Base-by-base conservation (phyloP, 2,888 invertebrate species). In the Epiperipatus broadwayi region DNA sequence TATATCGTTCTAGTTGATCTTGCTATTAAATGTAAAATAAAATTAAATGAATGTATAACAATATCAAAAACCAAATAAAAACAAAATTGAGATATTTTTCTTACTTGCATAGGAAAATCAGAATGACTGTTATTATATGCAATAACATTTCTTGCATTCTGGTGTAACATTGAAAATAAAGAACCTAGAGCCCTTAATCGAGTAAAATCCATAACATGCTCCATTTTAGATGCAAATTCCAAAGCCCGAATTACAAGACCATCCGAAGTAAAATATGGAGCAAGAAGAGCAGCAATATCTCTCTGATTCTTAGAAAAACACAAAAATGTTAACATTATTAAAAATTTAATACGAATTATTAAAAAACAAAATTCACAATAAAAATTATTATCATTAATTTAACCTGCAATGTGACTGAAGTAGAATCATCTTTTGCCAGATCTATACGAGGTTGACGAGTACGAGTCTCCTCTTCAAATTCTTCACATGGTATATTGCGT, bases 201-300 rank as follows among this genome's bases (percentile, higher is more conserved):
- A 0, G 95, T 97, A 58, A 95, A 95, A 65, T 95, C 95, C 97
- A 97, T 97, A 35, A 97, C 59, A 55, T 99, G 97, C 54, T 97
- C 95, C 25, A 67, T 52, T 20, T 73, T 72, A 57, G 75, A 75
- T 1, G 91, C 84, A 54, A 79, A 87, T 54, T 95, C 89, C 45
- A 95, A 62, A 52, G 85, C 81, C 48, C 80, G 75, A 28, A 84
- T 80, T 3, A 97, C 87, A 30, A 99, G 68, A 16, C 93, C 93
- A 58, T 91, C 91, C 2, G 83, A 76, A 12, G 78, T 73, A 59
- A 97, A 81, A 59, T 76, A 76, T 0, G 81, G 78, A 50, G 78
- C 76, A 35, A 95, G 64, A 43, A 87, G 72, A 44, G 73, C 66
- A 0, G 81, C 83, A 43, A 87, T 81, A 54, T 91, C 87, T 25